A percentile compares a stretch with the other conserved stretches of the same genome.
phyloP scores from a whole-genome alignment of 2,888 invertebrate genomes.

The Cylindroiulus punctatus region DNA sequence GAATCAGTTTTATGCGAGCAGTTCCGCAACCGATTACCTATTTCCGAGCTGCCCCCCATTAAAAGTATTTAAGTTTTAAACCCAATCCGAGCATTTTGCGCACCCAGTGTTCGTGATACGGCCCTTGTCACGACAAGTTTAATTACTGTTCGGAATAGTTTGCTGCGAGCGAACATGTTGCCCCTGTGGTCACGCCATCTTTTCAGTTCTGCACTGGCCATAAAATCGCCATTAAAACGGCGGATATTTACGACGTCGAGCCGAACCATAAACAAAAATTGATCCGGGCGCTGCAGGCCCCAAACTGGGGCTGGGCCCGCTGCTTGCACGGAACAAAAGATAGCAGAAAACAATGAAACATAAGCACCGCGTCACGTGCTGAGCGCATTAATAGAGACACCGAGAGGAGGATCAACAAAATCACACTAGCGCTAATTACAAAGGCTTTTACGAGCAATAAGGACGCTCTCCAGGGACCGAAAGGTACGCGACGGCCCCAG shows the following conservation, averaged over 20 bases:
- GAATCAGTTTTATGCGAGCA: too few relatives aligned
- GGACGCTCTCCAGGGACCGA: neutral
- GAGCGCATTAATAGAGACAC: slow-evolving; percentile 28
- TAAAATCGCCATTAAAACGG: neutral
- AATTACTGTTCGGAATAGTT: too few relatives aligned
- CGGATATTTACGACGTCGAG: neutral
- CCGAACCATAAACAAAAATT: slow-evolving; percentile 13
- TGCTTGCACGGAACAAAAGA: neutral
- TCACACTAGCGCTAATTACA: slow-evolving; percentile 19
- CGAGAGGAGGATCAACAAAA: neutral
- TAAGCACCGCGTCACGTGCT: neutral
- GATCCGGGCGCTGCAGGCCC: neutral
- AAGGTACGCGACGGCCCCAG: neutral
- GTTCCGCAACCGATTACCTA: too few relatives aligned
- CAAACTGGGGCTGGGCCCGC: neutral
- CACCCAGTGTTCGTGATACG: too few relatives aligned
- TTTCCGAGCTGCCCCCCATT: too few relatives aligned
- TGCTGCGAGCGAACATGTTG: too few relatives aligned
- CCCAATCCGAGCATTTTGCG: too few relatives aligned
- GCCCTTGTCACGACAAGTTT: too few relatives aligned
- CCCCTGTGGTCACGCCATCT: neutral
- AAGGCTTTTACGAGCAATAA: slow-evolving; percentile 33
- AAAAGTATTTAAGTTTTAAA: too few relatives aligned
- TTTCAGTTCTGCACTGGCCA: neutral
- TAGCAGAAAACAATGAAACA: neutral